Conservation (phyloP, 2,113 vertebrate genomes). For the Sus scrofa region T2T-Sscrofa CM000816.6:100668501-100669000, state of each 20-base stretch:
- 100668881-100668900: conserved; percentile 73
- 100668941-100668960: not conserved
- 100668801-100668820: conserved; percentile 66
- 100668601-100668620: conserved; percentile 21
- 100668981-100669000: conserved; percentile 10
- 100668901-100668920: conserved; percentile 61
- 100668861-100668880: conserved; percentile 54
- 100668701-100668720: not conserved
- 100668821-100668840: conserved; percentile 68
- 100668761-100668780: conserved; percentile 59
- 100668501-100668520: not conserved
- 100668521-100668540: not conserved
- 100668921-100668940: not conserved
- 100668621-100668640: conserved; percentile 8
- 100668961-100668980: not conserved
- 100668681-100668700: conserved; percentile 59
- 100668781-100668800: conserved; percentile 74
- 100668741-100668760: conserved; percentile 70
- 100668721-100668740: conserved; percentile 64
- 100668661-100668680: not conserved
- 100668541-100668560: not conserved
- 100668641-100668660: not conserved
- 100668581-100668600: not conserved
- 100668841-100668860: conserved; percentile 65
- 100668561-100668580: not conserved